Percentiles rank a stretch among this genome's conserved stretches.
These are phyloP conservation scores for Pantala flavescens DNA, from an alignment of 1,140 invertebrate species.

Conservation along the genomic window DNA sequence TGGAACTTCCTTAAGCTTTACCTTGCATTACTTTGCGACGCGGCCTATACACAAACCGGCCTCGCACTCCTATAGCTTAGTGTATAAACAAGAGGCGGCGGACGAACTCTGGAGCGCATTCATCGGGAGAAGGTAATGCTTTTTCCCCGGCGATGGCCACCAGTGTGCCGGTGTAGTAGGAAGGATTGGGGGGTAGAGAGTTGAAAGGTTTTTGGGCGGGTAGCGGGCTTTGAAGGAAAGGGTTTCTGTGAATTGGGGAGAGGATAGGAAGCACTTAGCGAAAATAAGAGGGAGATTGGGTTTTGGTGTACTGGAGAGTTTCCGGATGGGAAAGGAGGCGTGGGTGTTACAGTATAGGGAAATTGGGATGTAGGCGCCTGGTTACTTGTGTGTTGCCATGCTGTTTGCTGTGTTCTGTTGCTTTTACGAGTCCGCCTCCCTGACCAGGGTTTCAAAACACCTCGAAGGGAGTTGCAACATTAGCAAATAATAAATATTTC, in stretches of 20 bases:
- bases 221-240: neutral
- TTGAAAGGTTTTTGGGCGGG: neutral
- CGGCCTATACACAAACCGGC: too few species aligned
- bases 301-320: neutral
- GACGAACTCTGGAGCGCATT: too few species aligned
- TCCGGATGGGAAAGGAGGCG: neutral
- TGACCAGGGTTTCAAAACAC: neutral
- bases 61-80: too few species aligned
- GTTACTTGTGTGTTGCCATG: too few species aligned
- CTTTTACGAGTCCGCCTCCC: too few species aligned
- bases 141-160: neutral
- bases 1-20: too few species aligned
- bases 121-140: too few species aligned
- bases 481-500: conserved; percentile 6
- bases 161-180: neutral
- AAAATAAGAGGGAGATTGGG: neutral
- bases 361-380: neutral
- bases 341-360: neutral
- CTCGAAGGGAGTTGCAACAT: neutral
- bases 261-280: neutral
- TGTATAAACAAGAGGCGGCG: too few species aligned
- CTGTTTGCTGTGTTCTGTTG: too few species aligned
- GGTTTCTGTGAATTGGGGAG: neutral
- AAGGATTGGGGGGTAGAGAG: neutral
- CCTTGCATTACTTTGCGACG: too few species aligned